phyloP scores from a whole-genome alignment of 2,797 vertebrate species.

The Danionella dracula region DNA sequence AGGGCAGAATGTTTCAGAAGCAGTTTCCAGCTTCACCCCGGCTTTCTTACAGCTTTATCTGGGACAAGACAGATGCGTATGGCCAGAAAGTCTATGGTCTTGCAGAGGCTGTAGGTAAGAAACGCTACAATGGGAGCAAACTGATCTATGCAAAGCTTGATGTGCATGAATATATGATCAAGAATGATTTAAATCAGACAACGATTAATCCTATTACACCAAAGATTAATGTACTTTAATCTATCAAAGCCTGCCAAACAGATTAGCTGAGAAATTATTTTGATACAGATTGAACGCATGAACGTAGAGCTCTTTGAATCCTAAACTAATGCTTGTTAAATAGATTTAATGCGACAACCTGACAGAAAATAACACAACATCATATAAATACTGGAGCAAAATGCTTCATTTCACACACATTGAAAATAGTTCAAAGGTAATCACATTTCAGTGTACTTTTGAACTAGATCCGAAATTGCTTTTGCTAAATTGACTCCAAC shows the following conservation, averaged over 20 bases:
- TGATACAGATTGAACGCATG: neutral
- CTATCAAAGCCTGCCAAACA: neutral
- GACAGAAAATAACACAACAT: neutral
- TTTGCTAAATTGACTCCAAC: neutral
- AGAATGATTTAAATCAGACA: conserved; percentile 6
- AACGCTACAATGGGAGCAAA: conserved; percentile 1
- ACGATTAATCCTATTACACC: neutral
- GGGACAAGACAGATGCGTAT: conserved; percentile 98
- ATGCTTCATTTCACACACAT: neutral
- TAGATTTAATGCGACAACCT: neutral
- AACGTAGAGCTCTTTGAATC: neutral
- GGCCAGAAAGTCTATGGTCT: conserved; percentile 95
- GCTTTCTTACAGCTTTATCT: conserved; percentile 96
- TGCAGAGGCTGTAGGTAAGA: conserved; percentile 92
- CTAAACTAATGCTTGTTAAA: neutral
- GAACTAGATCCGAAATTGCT: neutral
- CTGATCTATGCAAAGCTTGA: conserved; percentile 17
- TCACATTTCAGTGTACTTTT: neutral
- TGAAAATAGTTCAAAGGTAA: conserved; percentile 6
- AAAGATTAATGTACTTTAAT: neutral
- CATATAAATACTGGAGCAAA: neutral
- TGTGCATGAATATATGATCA: conserved; percentile 26
- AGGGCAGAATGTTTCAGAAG: conserved; percentile 96
- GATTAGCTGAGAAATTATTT: neutral
- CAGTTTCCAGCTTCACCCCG: conserved; percentile 95